A percentile compares a stretch with the other conserved stretches of the same genome.
These are phyloP conservation scores for Syngnathus scovelli DNA, from an alignment of 2,113 vertebrate species.

Conservation along the genomic window DNA sequence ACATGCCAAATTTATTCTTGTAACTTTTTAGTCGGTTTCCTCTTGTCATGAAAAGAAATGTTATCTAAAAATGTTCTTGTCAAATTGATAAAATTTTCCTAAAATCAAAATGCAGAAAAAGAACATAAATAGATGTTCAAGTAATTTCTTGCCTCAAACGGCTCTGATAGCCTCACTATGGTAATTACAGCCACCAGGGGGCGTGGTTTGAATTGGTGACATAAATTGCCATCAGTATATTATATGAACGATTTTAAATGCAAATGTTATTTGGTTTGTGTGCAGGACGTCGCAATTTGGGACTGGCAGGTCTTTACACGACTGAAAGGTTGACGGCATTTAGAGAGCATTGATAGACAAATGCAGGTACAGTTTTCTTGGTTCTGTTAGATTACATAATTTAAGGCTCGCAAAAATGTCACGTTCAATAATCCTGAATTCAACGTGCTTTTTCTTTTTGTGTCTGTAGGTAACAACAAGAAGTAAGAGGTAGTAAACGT, in stretches of 20 bases:
- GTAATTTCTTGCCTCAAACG: neutral
- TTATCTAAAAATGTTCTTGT: neutral
- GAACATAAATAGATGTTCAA: too few species aligned
- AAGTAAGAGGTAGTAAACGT: constrained; percentile 13
- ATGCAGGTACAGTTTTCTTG: constrained; percentile 22
- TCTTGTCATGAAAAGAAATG: too few species aligned
- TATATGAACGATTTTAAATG: too few species aligned
- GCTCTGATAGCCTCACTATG: neutral
- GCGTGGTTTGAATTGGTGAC: neutral
- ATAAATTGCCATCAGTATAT: neutral
- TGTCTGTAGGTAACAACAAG: constrained; percentile 29
- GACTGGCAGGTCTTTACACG: neutral
- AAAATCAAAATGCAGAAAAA: too few species aligned
- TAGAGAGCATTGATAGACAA: constrained; percentile 15
- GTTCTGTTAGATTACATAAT: neutral
- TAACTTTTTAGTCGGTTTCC: too few species aligned
- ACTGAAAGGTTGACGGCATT: constrained; percentile 2
- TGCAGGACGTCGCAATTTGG: constrained; percentile 12
- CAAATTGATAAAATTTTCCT: neutral
- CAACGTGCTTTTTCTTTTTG: neutral
- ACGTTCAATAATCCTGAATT: neutral
- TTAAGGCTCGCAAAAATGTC: neutral
- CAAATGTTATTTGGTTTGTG: neutral
- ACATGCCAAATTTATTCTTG: too few species aligned
- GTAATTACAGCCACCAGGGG: neutral